phyloP scores from a whole-genome alignment of 2,113 vertebrate species.

The Atractosteus spatula region DNA sequence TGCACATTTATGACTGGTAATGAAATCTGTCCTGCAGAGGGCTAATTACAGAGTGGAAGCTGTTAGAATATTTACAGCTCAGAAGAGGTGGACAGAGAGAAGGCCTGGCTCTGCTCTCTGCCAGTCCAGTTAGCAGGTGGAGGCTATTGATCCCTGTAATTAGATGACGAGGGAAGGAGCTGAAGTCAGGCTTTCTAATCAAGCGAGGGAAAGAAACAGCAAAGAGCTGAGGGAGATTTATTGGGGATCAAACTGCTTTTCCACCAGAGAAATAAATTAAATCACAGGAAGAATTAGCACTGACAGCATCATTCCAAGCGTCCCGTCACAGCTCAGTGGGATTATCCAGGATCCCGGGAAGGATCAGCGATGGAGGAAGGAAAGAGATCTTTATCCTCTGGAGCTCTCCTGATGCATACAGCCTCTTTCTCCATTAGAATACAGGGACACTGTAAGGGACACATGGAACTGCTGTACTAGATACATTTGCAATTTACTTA shows the following conservation, averaged over 20 bases:
- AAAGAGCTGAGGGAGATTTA: slow-evolving; percentile 26
- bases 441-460: no score
- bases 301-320: background rate
- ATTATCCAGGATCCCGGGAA: no score
- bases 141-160: slow-evolving; percentile 22
- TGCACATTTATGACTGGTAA: no score
- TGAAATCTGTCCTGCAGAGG: background rate
- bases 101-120: background rate
- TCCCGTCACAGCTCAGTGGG: no score
- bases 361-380: no score
- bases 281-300: slow-evolving; percentile 1
- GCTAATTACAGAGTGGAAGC: background rate
- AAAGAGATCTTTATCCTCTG: background rate
- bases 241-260: slow-evolving; percentile 6
- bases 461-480: no score
- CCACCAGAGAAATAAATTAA: slow-evolving; percentile 29
- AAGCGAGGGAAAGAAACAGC: slow-evolving; percentile 18
- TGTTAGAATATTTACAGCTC: background rate
- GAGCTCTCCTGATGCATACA: background rate
- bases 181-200: slow-evolving; percentile 20
- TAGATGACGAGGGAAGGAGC: slow-evolving; percentile 24
- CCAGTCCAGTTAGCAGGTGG: background rate
- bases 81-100: background rate
- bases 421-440: no score
- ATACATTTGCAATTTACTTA: no score